Percentiles rank a stretch among this genome's conserved stretches.
phyloP scores from a whole-genome alignment of 2,888 invertebrate genomes.

The Acleris holmiana region DNA sequence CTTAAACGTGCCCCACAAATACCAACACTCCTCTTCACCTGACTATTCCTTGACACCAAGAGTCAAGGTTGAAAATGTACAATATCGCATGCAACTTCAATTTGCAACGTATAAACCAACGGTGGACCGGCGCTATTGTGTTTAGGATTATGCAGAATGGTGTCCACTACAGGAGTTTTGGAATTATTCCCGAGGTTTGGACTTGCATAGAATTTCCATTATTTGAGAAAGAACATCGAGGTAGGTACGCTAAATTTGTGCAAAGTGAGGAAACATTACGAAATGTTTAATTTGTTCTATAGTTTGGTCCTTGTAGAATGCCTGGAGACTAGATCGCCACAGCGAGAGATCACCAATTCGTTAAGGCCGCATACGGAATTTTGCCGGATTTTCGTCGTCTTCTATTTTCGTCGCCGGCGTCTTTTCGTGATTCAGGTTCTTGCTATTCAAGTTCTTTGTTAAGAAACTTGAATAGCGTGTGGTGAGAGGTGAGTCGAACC shows the following conservation, averaged over 20 bases:
- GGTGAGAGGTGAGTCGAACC: too few relatives aligned
- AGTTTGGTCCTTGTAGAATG: too few relatives aligned
- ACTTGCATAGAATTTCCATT: constrained; percentile 36
- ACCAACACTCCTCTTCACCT: not conserved
- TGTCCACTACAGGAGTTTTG: constrained; percentile 28
- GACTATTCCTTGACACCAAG: not conserved
- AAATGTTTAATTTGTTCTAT: too few relatives aligned
- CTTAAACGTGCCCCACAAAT: constrained; percentile 13
- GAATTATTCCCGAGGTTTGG: constrained; percentile 27
- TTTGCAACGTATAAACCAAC: constrained; percentile 25
- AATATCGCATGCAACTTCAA: not conserved
- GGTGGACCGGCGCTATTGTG: constrained; percentile 29
- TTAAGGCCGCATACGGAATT: too few relatives aligned
- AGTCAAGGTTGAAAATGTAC: constrained; percentile 6
- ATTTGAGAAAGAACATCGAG: constrained; percentile 19
- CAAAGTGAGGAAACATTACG: too few relatives aligned
- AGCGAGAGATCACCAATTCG: too few relatives aligned
- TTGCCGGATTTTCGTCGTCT: too few relatives aligned
- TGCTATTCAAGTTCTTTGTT: too few relatives aligned
- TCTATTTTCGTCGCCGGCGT: too few relatives aligned
- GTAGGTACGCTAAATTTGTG: not conserved
- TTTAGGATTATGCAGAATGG: constrained; percentile 38
- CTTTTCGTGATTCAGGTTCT: too few relatives aligned
- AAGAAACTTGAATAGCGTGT: too few relatives aligned
- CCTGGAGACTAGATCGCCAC: too few relatives aligned